Evolutionary conservation across 2,797 vertebrate genomes (phyloP), one percentile per base, ranked within the genome.

Genomic region (Enteromius trimaculatus): DNA sequence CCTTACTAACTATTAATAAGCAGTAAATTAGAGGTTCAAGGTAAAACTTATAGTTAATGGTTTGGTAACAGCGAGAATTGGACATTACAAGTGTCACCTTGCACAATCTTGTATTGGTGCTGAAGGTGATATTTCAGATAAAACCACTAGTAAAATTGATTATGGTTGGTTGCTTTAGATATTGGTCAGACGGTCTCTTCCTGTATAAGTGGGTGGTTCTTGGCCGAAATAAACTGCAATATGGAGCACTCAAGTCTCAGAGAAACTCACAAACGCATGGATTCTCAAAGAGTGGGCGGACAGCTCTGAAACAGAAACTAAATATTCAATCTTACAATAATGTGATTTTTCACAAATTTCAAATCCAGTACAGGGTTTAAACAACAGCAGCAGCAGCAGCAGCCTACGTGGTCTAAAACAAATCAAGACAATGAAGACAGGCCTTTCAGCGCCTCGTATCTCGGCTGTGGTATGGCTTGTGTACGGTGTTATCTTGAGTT

Each of bases 401-500:
- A 53, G 31, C 29, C 9, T 16, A 76, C 58, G 37, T 74, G 4
- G 26, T 47, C n/a, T 64, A 74, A 82, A 81, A 72, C 7, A 0
- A 79, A 62, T 80, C 58, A 82, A 66, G 58, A 26, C 68, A 82
- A 82, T 69, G 17, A 68, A 82, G 49, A 58, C 34, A 29, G 17
- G 55, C 11, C 60, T 66, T 65, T 64, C 47, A 49, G 6, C 64
- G 6, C 5, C 47, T 75, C 23, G 2, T 42, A 77, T 72, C 49
- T 76, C 7, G 2, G 8, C 66, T 78, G 44, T 9, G 44, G 51
- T 77, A 76, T 34, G 29, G 58, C 21, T 34, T 70, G 77, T 68
- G 34, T 49, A 14, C 1, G 11, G 55, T 31, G 10, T 80, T 80
- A 60, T 82, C 80, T 76, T 55, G 65, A 42, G 60, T 65, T 64